These are phyloP conservation scores for Siniperca chuatsi DNA, from an alignment of 2,113 vertebrate genomes.

Conservation along the genomic window DNA sequence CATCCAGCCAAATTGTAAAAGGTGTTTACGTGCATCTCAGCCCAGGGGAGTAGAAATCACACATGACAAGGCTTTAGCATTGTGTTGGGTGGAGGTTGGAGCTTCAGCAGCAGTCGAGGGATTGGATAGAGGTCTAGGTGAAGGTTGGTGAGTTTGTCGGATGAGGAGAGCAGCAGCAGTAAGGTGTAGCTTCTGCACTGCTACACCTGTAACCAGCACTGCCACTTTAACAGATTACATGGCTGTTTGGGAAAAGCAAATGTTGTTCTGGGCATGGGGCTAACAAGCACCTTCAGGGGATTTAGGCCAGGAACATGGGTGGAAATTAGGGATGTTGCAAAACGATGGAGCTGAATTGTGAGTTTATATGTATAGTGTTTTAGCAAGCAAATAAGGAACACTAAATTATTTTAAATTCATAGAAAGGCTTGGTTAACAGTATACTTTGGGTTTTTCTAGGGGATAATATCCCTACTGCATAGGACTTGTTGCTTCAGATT, in stretches of 20 bases:
- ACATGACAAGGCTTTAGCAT: constrained; percentile 63
- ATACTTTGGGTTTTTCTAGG: neutral
- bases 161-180: constrained; percentile 5
- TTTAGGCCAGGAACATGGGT: constrained; percentile 34
- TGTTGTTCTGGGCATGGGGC: constrained; percentile 57
- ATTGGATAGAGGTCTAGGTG: constrained; percentile 32
- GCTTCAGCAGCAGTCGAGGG: constrained; percentile 1
- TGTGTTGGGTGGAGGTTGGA: constrained; percentile 40
- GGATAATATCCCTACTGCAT: neutral
- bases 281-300: constrained; percentile 49
- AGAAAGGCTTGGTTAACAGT: neutral
- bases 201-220: constrained; percentile 54
- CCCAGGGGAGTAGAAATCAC: constrained; percentile 68
- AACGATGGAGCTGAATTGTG: constrained; percentile 19
- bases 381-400: constrained; percentile 8
- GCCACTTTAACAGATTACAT: constrained; percentile 56
- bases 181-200: constrained; percentile 3
- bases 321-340: constrained; percentile 35
- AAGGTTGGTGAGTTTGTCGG: constrained; percentile 47
- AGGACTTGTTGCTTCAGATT: constrained; percentile 33
- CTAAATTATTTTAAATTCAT: neutral
- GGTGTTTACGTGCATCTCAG: constrained; percentile 74
- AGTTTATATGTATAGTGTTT: constrained; percentile 34
- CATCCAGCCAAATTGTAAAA: constrained; percentile 71
- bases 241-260: constrained; percentile 64